Base-by-base conservation (phyloP, 1,140 invertebrate species). In the Atta texana region DNA sequence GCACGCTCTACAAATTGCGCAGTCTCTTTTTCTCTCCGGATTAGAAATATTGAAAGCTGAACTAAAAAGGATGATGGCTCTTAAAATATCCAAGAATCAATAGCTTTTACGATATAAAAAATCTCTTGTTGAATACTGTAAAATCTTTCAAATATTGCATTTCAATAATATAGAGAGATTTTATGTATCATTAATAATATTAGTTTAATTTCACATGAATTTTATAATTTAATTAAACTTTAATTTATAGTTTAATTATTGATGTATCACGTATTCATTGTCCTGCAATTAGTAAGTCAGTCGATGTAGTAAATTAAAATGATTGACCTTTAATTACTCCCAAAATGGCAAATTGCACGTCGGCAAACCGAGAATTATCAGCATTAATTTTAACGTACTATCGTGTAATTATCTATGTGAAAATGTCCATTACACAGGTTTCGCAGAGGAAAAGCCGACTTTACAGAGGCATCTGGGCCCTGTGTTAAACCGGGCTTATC, bases 311-410 rank as follows among this genome's bases (percentile, higher is more conserved):
- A 39, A 80, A 55, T 72, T 16, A 51, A 61, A 75, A 39, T 51
- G 3, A 84, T 84, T 74, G 39, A 16, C 12, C 55, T 61, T 84
- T 84, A 74, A 75, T 84, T 63, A 61, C 55, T 75, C n/a, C n/a
- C 39, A 18, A 74, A 75, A 84, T 75, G 21, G 28, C 8, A 51
- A 84, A 78, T 39, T 66, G 28, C 18, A 18, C 31, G 44, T 14
- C 4, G 39, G n/a, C 6, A 31, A 61, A 84, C 53, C 55, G 28
- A 16, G 7, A 84, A 51, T 84, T 74, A 63, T 2, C 39, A 14
- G n/a, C 24, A 44, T 51, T 61, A 84, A 84, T 63, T 59, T 74
- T 61, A 61, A 51, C 24, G 28, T 55, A 75, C 24, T 49, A 34
- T 55, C 12, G 0, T 24, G 39, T 24, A 84, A 63, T 75, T 84